Evolutionary conservation across 2,888 invertebrate species (phyloP).

Genomic region (Dinocampus coccinellae): DNA sequence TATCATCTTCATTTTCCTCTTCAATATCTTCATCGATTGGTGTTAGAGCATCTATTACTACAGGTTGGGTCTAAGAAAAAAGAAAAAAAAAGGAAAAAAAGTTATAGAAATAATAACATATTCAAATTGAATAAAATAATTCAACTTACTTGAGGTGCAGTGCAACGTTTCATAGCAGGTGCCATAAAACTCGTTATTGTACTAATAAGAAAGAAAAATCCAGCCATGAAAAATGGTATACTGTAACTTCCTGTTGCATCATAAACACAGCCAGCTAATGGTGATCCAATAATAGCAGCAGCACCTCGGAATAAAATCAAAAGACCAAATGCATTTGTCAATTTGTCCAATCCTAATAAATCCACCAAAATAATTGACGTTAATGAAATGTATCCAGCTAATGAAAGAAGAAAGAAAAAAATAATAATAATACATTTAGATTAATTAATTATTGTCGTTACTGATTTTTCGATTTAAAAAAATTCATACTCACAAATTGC

Average conservation of each 20-base stretch:
- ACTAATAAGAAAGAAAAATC: slow-evolving; percentile 86
- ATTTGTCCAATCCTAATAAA: slow-evolving; percentile 91
- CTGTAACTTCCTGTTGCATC: slow-evolving; percentile 89
- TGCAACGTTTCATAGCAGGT: slow-evolving; percentile 77
- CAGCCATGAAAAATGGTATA: slow-evolving; percentile 93
- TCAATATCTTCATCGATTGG: slow-evolving; percentile 84
- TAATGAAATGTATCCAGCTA: slow-evolving; percentile 96
- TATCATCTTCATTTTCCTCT: slow-evolving; percentile 80
- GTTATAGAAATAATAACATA: not conserved
- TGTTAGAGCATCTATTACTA: slow-evolving; percentile 79
- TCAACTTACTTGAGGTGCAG: slow-evolving; percentile 61
- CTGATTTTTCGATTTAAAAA: not conserved
- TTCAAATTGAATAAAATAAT: slow-evolving; percentile 5
- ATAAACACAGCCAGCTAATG: slow-evolving; percentile 88
- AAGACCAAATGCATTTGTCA: slow-evolving; percentile 97
- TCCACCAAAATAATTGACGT: slow-evolving; percentile 98
- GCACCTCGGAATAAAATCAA: slow-evolving; percentile 95
- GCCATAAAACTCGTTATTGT: slow-evolving; percentile 88
- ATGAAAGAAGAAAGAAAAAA: slow-evolving; percentile 32
- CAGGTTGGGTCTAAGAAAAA: slow-evolving; percentile 73
- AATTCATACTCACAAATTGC: slow-evolving; percentile 83
- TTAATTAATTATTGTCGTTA: not conserved
- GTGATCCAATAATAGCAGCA: slow-evolving; percentile 90
- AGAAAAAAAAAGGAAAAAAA: slow-evolving; percentile 5
- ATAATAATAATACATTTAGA: not conserved